Conservation (phyloP, 2,888 invertebrate species). For the Caenorhabditis angaria region DNA sequence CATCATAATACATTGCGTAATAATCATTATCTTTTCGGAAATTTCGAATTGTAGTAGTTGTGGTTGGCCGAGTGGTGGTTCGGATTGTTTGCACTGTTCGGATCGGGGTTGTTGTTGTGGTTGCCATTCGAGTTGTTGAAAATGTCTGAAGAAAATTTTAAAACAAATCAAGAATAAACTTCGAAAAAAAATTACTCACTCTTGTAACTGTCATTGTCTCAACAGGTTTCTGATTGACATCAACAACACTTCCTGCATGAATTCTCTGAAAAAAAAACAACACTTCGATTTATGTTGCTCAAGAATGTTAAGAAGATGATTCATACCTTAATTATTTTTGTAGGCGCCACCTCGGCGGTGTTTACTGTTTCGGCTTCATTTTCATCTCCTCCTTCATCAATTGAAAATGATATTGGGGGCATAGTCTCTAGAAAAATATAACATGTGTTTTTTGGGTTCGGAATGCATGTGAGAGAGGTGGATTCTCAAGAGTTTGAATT, state of each 20-base stretch:
- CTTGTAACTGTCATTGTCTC: conserved; percentile 1
- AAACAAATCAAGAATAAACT: not conserved
- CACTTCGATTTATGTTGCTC: not conserved
- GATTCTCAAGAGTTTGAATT: no score
- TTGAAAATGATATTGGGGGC: conserved; percentile 44
- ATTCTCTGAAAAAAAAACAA: conserved; percentile 28
- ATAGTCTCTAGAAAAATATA: conserved; percentile 26
- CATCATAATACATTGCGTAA: conserved; percentile 71
- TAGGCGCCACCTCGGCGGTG: conserved; percentile 31
- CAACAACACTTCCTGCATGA: conserved; percentile 34
- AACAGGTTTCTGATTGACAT: not conserved
- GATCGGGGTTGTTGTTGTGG: conserved; percentile 29
- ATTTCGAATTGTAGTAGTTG: conserved; percentile 56
- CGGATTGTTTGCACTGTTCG: conserved; percentile 29
- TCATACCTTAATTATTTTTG: conserved; percentile 29
- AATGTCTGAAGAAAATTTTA: not conserved
- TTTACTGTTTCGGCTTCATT: conserved; percentile 30
- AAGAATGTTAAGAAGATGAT: not conserved
- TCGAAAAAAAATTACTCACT: not conserved
- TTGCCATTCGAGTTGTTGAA: conserved; percentile 14
- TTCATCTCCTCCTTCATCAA: conserved; percentile 37
- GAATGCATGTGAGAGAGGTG: no score
- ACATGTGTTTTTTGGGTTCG: no score
- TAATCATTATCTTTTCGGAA: conserved; percentile 67
- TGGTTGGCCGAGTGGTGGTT: conserved; percentile 31